These are phyloP conservation scores for Sinotaia quadrata DNA, from an alignment of 2,888 invertebrate species.

Conservation along the genomic window DNA sequence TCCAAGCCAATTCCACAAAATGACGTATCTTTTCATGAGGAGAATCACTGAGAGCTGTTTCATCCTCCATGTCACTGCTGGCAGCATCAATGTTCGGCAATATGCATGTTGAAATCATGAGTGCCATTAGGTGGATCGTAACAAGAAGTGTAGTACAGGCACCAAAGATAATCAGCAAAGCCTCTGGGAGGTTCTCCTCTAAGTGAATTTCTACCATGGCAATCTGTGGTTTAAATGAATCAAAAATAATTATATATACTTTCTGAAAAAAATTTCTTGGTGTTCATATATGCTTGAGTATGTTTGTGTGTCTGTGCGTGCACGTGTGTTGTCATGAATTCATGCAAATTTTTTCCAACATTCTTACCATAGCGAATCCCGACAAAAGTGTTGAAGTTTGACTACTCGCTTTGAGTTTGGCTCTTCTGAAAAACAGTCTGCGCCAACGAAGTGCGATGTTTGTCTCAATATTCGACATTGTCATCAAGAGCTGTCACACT, in stretches of 20 bases:
- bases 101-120: constrained; percentile 97
- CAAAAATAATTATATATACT: too few species aligned
- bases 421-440: constrained; percentile 86
- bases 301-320: too few species aligned
- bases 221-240: constrained; percentile 82
- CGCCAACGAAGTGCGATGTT: constrained; percentile 68
- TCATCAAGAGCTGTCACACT: too few species aligned
- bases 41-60: constrained; percentile 71
- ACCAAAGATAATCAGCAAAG: constrained; percentile 89
- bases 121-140: constrained; percentile 92
- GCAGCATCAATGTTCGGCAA: constrained; percentile 94
- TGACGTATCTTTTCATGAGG: constrained; percentile 73
- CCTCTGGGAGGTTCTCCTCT: constrained; percentile 82
- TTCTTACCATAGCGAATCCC: constrained; percentile 94
- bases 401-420: constrained; percentile 94
- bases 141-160: constrained; percentile 92
- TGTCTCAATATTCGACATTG: constrained; percentile 61
- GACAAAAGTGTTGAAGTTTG: constrained; percentile 93
- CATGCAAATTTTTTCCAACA: too few species aligned
- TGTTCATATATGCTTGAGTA: too few species aligned
- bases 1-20: constrained; percentile 82
- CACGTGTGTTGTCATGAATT: too few species aligned
- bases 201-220: constrained; percentile 95
- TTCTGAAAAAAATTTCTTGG: too few species aligned
- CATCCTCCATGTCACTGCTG: constrained; percentile 78